A percentile compares a stretch with the other conserved stretches of the same genome.
Evolutionary conservation across 2,797 vertebrate species (phyloP).

Genomic region (Otolemur crassicaudatus): DNA sequence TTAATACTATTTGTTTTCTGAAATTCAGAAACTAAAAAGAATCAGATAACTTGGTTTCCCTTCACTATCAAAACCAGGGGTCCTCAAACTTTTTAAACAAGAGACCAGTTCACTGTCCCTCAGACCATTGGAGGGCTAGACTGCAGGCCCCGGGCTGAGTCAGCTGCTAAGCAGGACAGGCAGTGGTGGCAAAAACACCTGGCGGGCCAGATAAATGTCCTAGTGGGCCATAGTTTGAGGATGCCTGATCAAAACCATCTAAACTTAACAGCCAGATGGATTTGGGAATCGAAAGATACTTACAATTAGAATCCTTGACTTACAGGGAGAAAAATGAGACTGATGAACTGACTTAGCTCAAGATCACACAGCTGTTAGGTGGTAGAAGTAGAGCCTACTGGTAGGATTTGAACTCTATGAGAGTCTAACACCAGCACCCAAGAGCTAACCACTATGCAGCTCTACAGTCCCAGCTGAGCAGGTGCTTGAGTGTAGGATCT

Average conservation of each 20-base stretch:
- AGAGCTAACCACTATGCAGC: background rate
- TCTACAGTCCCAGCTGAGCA: background rate
- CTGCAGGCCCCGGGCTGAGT: too few relatives aligned
- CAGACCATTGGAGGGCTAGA: too few relatives aligned
- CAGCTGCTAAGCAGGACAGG: too few relatives aligned
- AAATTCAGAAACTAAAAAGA: constrained; percentile 27
- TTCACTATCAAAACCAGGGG: background rate
- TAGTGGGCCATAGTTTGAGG: too few relatives aligned
- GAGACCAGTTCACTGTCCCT: too few relatives aligned
- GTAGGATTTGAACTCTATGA: background rate
- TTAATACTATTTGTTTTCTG: background rate
- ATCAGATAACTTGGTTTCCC: background rate
- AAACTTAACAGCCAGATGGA: background rate
- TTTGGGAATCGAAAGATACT: background rate
- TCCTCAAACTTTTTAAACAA: too few relatives aligned
- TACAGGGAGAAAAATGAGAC: background rate
- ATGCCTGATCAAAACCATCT: background rate
- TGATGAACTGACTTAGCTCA: background rate
- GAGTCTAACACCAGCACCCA: background rate
- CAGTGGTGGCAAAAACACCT: too few relatives aligned
- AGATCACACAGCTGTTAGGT: background rate
- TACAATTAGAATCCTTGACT: background rate
- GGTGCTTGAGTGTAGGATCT: background rate
- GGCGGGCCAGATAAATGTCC: too few relatives aligned
- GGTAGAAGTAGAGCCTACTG: background rate